These are phyloP conservation scores for Chitala chitala DNA, from an alignment of 2,113 vertebrate genomes.

Conservation along the genomic window DNA sequence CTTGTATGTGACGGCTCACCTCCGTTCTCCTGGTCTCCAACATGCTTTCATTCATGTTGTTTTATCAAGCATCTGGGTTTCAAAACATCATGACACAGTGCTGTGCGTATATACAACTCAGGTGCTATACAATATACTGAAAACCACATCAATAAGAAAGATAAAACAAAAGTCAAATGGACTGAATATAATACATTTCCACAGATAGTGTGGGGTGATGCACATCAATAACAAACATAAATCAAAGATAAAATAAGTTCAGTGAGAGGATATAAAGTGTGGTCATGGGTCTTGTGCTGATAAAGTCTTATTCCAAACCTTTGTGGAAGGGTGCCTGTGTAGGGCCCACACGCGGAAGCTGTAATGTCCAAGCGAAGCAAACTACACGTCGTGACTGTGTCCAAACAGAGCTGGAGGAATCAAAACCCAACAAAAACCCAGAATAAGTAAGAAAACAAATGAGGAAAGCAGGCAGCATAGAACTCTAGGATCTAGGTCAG, in stretches of 20 bases:
- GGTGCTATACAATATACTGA: background rate
- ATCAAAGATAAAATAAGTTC: too few relatives aligned
- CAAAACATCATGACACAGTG: background rate
- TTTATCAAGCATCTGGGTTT: background rate
- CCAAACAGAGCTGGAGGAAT: background rate
- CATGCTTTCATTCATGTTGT: background rate
- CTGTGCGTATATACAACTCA: background rate
- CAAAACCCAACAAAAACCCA: background rate
- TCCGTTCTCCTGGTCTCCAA: background rate
- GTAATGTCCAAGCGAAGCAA: background rate
- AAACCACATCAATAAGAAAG: background rate
- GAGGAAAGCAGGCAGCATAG: slow-evolving; percentile 46
- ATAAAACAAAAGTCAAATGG: background rate
- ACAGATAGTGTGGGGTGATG: slow-evolving; percentile 28
- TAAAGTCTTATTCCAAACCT: slow-evolving; percentile 30
- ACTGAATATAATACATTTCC: slow-evolving; percentile 13
- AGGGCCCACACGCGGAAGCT: background rate
- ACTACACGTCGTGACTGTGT: background rate
- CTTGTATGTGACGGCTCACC: background rate
- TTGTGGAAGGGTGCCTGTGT: background rate
- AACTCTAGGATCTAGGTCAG: slow-evolving; percentile 53
- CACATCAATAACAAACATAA: too few relatives aligned
- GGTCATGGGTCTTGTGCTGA: too few relatives aligned
- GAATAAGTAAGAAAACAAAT: slow-evolving; percentile 58
- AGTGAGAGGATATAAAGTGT: too few relatives aligned